A percentile compares a stretch with the other conserved stretches of the same genome.
Evolutionary conservation across 1,140 invertebrate genomes (phyloP).

Genomic region (Melanaphis sacchari): DNA sequence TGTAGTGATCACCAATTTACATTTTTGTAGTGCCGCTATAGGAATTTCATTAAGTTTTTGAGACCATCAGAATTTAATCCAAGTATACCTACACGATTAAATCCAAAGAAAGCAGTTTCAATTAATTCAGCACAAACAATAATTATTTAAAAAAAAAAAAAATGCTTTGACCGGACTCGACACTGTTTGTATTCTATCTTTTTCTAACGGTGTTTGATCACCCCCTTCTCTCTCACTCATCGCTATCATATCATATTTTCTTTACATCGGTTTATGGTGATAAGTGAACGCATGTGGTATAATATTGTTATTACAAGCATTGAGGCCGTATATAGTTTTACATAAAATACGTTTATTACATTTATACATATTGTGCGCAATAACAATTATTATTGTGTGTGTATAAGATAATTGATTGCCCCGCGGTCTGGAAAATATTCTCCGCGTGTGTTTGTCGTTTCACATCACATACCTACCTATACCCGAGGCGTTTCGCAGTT

Average conservation of each 20-base stretch:
- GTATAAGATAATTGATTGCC: conserved; percentile 4
- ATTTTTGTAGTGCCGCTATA: too few relatives aligned
- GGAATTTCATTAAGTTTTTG: too few relatives aligned
- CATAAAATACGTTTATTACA: not conserved
- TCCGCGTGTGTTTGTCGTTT: not conserved
- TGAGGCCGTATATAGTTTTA: not conserved
- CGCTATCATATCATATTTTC: not conserved
- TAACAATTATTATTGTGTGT: conserved; percentile 5
- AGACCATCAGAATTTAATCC: too few relatives aligned
- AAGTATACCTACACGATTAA: too few relatives aligned
- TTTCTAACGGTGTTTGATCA: too few relatives aligned
- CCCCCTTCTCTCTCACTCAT: too few relatives aligned
- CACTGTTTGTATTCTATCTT: too few relatives aligned
- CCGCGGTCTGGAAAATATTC: not conserved
- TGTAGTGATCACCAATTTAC: too few relatives aligned
- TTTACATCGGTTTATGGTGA: not conserved
- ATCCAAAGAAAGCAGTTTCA: too few relatives aligned
- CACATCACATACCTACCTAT: not conserved
- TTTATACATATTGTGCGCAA: not conserved
- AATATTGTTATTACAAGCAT: not conserved
- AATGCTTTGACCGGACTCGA: too few relatives aligned
- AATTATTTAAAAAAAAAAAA: too few relatives aligned
- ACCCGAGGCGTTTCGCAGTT: not conserved
- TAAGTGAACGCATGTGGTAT: not conserved
- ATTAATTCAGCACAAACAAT: too few relatives aligned